phyloP scores from a whole-genome alignment of 2,113 vertebrate species.

The Lepus americanus region DNA sequence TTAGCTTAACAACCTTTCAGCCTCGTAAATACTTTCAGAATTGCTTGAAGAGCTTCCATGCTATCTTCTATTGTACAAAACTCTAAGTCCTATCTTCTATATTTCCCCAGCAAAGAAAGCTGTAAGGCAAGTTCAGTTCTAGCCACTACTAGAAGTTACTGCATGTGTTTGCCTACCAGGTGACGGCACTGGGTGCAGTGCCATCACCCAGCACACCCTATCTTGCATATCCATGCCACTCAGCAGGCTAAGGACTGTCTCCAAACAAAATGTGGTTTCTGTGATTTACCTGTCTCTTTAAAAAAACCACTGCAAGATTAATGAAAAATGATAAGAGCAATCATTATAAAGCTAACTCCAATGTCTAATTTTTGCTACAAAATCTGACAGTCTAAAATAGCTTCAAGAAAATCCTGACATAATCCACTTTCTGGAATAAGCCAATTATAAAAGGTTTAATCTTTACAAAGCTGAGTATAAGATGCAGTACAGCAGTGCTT shows the following conservation, averaged over 20 bases:
- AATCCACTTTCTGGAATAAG: constrained; percentile 70
- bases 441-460: constrained; percentile 63
- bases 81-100: neutral
- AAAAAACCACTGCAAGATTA: constrained; percentile 15
- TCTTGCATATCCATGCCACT: neutral
- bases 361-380: constrained; percentile 1
- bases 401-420: neutral
- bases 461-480: neutral
- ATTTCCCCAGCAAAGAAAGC: neutral
- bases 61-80: neutral
- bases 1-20: neutral
- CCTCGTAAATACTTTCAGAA: neutral
- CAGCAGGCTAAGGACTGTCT: neutral
- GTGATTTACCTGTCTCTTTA: constrained; percentile 26
- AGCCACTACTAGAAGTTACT: neutral
- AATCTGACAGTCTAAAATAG: constrained; percentile 70
- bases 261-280: neutral
- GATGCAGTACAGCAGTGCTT: neutral
- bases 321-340: constrained; percentile 4
- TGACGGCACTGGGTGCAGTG: accelerated
- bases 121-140: neutral
- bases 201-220: neutral
- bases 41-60: neutral
- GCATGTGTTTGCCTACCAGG: neutral
- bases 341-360: constrained; percentile 24